phyloP scores from a whole-genome alignment of 2,888 invertebrate genomes.

The Macaria liturata region DNA sequence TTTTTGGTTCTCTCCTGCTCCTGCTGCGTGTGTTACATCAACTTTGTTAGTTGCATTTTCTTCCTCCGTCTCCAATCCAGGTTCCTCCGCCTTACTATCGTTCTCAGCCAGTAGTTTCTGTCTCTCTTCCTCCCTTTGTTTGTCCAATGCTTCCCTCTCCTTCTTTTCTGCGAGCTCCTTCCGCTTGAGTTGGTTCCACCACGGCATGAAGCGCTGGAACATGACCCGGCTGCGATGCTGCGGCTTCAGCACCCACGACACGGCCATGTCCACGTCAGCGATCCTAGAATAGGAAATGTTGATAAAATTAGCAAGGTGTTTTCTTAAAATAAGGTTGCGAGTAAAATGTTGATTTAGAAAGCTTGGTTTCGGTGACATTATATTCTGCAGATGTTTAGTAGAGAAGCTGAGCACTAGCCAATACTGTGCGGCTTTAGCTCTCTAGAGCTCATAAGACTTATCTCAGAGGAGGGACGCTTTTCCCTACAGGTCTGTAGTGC shows the following conservation, averaged over 20 bases:
- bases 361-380: too few relatives aligned
- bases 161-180: slow-evolving; percentile 66
- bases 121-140: slow-evolving; percentile 21
- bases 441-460: too few relatives aligned
- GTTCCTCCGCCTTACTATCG: slow-evolving; percentile 19
- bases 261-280: slow-evolving; percentile 70
- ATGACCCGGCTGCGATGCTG: slow-evolving; percentile 75
- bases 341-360: too few relatives aligned
- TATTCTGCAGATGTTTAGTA: too few relatives aligned
- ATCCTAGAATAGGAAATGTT: slow-evolving; percentile 61
- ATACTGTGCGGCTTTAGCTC: too few relatives aligned
- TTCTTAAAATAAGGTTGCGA: too few relatives aligned
- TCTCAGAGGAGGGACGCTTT: too few relatives aligned
- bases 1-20: not conserved
- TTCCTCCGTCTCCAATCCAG: not conserved
- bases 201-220: slow-evolving; percentile 79
- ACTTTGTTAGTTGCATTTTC: not conserved
- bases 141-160: slow-evolving; percentile 44
- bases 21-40: not conserved
- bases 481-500: too few relatives aligned
- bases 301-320: too few relatives aligned
- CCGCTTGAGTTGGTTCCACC: slow-evolving; percentile 70
- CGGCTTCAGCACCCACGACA: slow-evolving; percentile 78
- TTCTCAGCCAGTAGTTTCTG: slow-evolving; percentile 33
- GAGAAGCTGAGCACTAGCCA: too few relatives aligned